These are phyloP conservation scores for Hyperoodon ampullatus DNA, from an alignment of 2,113 vertebrate species.

Conservation along the genomic window DNA sequence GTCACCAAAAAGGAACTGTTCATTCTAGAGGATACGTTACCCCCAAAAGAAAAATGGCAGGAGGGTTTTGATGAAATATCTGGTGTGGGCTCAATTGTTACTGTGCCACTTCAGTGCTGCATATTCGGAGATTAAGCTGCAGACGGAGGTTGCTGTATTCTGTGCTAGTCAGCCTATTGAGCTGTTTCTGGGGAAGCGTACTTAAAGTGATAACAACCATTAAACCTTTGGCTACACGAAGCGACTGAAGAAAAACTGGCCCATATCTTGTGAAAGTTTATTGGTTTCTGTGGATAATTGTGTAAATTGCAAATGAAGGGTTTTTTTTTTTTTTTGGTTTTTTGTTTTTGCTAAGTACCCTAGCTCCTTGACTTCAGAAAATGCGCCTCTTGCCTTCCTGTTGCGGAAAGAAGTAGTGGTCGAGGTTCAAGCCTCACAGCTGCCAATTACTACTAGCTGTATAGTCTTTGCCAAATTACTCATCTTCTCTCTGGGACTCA, in stretches of 20 bases:
- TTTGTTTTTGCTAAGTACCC: background rate
- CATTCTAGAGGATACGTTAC: rapidly evolving
- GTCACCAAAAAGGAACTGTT: background rate
- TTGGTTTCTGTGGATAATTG: background rate
- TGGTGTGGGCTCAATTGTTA: background rate
- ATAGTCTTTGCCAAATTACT: background rate
- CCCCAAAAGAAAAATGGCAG: rapidly evolving
- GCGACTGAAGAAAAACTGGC: rapidly evolving
- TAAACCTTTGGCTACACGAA: rapidly evolving
- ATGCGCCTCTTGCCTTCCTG: rapidly evolving
- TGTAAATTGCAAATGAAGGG: background rate
- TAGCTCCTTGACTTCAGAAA: rapidly evolving
- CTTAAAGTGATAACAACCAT: rapidly evolving
- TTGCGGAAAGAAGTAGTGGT: rapidly evolving
- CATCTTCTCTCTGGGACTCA: background rate
- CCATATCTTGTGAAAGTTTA: rapidly evolving
- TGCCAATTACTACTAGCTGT: background rate
- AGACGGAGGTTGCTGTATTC: background rate
- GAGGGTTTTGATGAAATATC: no score
- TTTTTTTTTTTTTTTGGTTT: background rate
- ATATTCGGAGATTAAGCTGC: background rate
- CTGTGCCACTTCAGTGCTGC: background rate
- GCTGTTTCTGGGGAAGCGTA: background rate
- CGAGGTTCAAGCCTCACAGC: background rate
- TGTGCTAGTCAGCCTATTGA: background rate